A percentile compares a stretch with the other conserved stretches of the same genome.
Evolutionary conservation across 2,888 invertebrate genomes (phyloP).

Genomic region (Euproctis similis): DNA sequence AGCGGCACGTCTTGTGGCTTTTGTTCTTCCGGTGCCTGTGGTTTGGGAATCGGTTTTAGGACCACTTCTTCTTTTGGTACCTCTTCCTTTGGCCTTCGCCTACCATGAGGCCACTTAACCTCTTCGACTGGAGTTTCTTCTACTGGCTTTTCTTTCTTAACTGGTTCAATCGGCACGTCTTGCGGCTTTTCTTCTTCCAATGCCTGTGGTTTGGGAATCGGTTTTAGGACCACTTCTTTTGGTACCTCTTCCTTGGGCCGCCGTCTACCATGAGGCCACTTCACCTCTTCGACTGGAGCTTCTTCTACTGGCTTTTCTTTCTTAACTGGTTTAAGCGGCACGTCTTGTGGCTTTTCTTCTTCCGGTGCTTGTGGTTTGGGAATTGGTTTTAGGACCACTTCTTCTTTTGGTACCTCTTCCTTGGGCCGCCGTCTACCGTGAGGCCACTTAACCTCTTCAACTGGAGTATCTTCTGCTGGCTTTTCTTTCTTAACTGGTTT

Average conservation of each 20-base stretch:
- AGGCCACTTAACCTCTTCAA: background rate
- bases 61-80: background rate
- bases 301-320: background rate
- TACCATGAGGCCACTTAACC: background rate
- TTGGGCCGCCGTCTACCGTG: conserved; percentile 16
- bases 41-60: background rate
- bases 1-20: background rate
- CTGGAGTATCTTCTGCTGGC: background rate
- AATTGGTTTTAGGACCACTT: conserved; percentile 46
- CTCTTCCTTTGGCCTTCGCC: background rate
- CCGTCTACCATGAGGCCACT: conserved; percentile 4
- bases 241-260: conserved; percentile 32
- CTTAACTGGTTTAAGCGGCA: conserved; percentile 28
- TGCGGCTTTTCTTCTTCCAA: conserved; percentile 30
- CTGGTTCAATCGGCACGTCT: conserved; percentile 18
- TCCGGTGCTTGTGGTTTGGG: conserved; percentile 29
- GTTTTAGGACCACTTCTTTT: conserved; percentile 35
- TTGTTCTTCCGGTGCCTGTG: background rate
- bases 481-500: background rate
- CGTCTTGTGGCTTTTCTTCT: conserved; percentile 55
- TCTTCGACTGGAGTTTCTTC: background rate
- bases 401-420: conserved; percentile 32
- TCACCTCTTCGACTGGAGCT: conserved; percentile 13
- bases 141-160: background rate
- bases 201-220: conserved; percentile 25